Evolutionary conservation across 37 sponge, comb jelly and placozoan species (phyloP), one percentile per base, ranked within the genome.

Genomic region (Bolinopsis microptera): DNA sequence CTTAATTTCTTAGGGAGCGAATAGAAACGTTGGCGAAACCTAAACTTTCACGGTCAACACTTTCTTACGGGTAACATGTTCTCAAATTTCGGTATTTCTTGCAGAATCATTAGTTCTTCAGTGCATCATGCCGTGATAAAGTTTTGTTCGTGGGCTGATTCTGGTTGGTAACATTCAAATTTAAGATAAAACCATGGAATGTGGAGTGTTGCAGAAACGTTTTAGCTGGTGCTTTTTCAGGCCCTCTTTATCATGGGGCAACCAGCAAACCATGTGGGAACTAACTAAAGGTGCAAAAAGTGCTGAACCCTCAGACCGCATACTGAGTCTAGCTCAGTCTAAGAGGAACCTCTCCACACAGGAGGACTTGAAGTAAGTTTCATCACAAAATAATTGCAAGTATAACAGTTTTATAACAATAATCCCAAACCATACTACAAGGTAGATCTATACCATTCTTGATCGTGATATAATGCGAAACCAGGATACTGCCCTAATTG

Each of bases 221-320:
- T n/a, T n/a, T n/a, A n/a, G n/a, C n/a, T n/a, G n/a, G n/a, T n/a
- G n/a, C n/a, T n/a, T n/a, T 18, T 13, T 48, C 80, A 96, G 97
- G 41, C 97, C 96, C 18, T 76, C 93, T 36, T 69, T 97, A 88
- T 93, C 92, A 67, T 98, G 98, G 98, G 98, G 98, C 21, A 97
- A 97, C 93, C 98, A 97, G 72, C 96, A 97, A 37, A 93, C 96
- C 22, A 98, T 98, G 94, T 95, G 96, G 94, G 96, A 96, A 35
- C 22, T 98, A 35, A 96, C 82, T 30, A 83, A 8, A 76, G 92
- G 93, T 35, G 94, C 98, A 5, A 93, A 96, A 38, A 94, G 32
- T 23, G 94, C 95, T 25, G 28, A 75, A n/a, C 93, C 97, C 28
- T 92, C 94, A 16, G 69, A 70, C 0, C 90, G 98, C 23, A 35